Evolutionary conservation across 2,797 vertebrate genomes (phyloP).

Genomic region (Schizopygopsis pylzovi): DNA sequence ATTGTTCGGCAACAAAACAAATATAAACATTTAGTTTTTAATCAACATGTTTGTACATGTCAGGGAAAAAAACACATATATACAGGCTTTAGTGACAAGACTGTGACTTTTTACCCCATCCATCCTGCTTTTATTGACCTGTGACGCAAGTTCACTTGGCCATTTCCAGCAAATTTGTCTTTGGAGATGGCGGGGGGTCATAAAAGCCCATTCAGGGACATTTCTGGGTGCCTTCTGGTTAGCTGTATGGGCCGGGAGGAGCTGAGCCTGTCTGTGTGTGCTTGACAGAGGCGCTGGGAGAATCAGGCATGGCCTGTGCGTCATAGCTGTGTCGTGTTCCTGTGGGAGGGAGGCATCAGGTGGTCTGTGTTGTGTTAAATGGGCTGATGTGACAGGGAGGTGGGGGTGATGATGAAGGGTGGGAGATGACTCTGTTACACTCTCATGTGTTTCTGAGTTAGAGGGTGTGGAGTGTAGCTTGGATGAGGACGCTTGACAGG

Average conservation of each 20-base stretch:
- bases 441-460: slow-evolving; percentile 12
- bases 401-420: slow-evolving; percentile 19
- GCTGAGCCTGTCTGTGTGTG: slow-evolving; percentile 19
- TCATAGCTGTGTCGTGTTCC: slow-evolving; percentile 30
- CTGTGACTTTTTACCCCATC: background rate
- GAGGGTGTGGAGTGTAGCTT: slow-evolving; percentile 18
- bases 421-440: slow-evolving; percentile 21
- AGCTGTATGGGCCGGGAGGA: background rate
- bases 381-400: slow-evolving; percentile 21
- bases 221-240: slow-evolving; percentile 25
- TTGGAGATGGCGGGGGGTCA: background rate
- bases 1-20: background rate
- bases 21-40: background rate
- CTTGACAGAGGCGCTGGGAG: background rate
- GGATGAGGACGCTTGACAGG: background rate
- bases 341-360: slow-evolving; percentile 43
- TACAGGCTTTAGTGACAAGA: background rate
- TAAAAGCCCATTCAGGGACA: slow-evolving; percentile 4
- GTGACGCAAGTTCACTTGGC: background rate
- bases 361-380: slow-evolving; percentile 28
- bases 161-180: background rate
- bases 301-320: slow-evolving; percentile 19
- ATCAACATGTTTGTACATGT: background rate
- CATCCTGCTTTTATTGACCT: background rate
- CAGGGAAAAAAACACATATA: background rate